Evolutionary conservation across 2,113 vertebrate genomes (phyloP), one percentile per base, ranked within the genome.

Genomic region (Scomber scombrus): DNA sequence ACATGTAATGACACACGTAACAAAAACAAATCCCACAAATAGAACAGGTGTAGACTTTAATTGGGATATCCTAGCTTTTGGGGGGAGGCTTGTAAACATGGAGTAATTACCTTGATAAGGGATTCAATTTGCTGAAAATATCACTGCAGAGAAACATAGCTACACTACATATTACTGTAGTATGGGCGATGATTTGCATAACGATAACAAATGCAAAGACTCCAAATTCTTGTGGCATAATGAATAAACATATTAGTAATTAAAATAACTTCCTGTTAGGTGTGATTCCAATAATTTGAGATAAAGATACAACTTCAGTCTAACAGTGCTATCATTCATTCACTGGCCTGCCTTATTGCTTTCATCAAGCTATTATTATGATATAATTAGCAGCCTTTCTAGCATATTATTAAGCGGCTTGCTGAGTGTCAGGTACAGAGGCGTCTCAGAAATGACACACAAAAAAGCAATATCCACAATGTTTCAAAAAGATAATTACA

Each of bases 341-440:
- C 84, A 82, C 54, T 34, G 46, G 85, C 81, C 90, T 79, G 87
- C 87, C 89, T 84, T 85, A 80, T 79, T 88, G 89, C 93, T 89
- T 93, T 93, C 93, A 93, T 92, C 92, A 89, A 86, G 89, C 87
- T 83, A 81, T 94, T 95, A 95, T 94, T 91, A 93, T 91, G 83
- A 93, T 92, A 92, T 94, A 94, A 95, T 95, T 95, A 94, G 91
- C 90, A 88, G 91, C 90, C 92, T 91, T 90, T 93, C 92, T 82
- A 89, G 88, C 84, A 85, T 93, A 92, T 93, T 92, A 94, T 94
- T 93, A 95, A 93, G 93, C 82, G 89, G 92, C 91, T 93, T 73
- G 80, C 87, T 85, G 90, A 93, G 91, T 94, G 93, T 94, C 93
- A 95, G 95, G 93, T 94, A 93, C 87, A 78, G 80, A 89, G 81